Evolutionary conservation across 1,140 invertebrate genomes (phyloP).

Genomic region (Trichonephila clavipes): DNA sequence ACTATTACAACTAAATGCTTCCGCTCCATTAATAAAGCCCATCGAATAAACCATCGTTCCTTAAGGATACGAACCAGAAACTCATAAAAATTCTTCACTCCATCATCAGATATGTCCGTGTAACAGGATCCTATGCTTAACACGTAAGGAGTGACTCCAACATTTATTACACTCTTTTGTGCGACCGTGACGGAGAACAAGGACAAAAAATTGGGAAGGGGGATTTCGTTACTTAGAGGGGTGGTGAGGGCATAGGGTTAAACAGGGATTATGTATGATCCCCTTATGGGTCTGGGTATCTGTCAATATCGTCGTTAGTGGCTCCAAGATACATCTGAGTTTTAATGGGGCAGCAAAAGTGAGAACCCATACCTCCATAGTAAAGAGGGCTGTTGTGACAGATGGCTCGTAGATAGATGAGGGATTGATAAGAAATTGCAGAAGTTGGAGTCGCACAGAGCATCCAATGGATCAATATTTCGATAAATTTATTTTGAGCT

Average conservation of each 20-base stretch:
- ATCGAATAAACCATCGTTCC: conserved; percentile 47
- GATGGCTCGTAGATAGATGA: background rate
- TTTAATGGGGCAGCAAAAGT: conserved; percentile 73
- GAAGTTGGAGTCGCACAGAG: background rate
- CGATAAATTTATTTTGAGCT: too few species aligned
- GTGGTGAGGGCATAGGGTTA: conserved; percentile 47
- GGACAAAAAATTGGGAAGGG: background rate
- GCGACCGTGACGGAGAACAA: conserved; percentile 54
- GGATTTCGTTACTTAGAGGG: conserved; percentile 45
- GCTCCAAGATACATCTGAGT: conserved; percentile 67
- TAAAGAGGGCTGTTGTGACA: conserved; percentile 40
- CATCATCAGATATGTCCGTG: conserved; percentile 26
- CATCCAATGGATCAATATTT: background rate
- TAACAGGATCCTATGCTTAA: conserved; percentile 45
- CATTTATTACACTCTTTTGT: conserved; percentile 59
- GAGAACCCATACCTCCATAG: conserved; percentile 8
- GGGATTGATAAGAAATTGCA: conserved; percentile 36
- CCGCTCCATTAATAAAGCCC: conserved; percentile 50
- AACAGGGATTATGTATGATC: conserved; percentile 72
- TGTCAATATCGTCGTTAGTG: conserved; percentile 76
- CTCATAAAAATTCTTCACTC: conserved; percentile 66
- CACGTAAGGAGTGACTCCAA: conserved; percentile 2
- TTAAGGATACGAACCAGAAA: conserved; percentile 47
- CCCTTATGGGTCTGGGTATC: conserved; percentile 70
- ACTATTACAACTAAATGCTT: conserved; percentile 3